Base-by-base conservation (phyloP, 2,888 invertebrate genomes). In the Diaperis boleti region DNA sequence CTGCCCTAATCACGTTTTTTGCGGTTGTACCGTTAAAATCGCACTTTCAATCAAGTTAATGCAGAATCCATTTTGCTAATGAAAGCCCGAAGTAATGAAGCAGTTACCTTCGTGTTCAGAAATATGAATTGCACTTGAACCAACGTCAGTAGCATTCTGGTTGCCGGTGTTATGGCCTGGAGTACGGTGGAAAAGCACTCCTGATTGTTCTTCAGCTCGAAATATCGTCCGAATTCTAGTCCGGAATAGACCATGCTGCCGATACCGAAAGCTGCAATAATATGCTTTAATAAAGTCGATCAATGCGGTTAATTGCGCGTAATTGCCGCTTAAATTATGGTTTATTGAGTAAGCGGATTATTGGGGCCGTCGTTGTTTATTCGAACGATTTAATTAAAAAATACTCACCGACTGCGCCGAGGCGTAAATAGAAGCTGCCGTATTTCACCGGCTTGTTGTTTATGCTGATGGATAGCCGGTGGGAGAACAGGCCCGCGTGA, bases 161-260 rank as follows among this genome's bases (percentile, higher is more conserved):
- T 85, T 0, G 90, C 88, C 0, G 96, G 95, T 10, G 92, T 92
- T 50, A 95, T 85, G n/a, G 92, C 94, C 68, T 84, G 82, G n/a
- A 78, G 65, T 31, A 72, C 69, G 76, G 69, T 89, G 87, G 80
- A 91, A 86, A 81, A 88, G 88, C 75, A 91, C 79, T 57, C 89
- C 87, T 59, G 88, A 33, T 62, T 60, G 60, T 90, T 86, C 79
- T 94, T 92, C 70, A 94, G 82, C 82, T 98, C 97, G 82, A 97
- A 96, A 80, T 95, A 96, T 80, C 96, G 94, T 0, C 96, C 96
- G 77, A 98, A 96, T 83, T 96, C 96, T 69, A 98, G 83, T 0
- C 97, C 97, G 1, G 95, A 96, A 82, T 97, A 96, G 69, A 98
- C 97, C 96, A 98, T 96, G 73, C 95, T 95, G 22, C 97, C 97